These are phyloP conservation scores for Argyresthia albistria DNA, from an alignment of 2,888 invertebrate species.

Conservation along the genomic window DNA sequence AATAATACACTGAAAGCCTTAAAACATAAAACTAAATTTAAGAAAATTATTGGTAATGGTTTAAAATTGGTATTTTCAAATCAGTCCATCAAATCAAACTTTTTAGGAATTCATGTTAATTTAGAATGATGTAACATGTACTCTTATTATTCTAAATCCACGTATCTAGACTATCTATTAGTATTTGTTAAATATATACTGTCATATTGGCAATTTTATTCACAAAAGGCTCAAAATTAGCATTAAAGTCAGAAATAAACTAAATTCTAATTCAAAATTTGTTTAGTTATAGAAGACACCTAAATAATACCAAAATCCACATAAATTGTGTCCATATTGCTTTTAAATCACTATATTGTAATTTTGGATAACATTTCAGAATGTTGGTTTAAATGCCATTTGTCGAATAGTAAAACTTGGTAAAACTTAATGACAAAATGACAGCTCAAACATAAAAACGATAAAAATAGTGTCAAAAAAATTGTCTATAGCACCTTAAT, in stretches of 20 bases:
- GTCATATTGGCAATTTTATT: neutral
- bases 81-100: too few relatives aligned
- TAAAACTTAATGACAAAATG: conserved; percentile 8
- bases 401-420: conserved; percentile 13
- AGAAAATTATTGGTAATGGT: neutral
- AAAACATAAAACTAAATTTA: conserved; percentile 11
- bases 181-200: conserved; percentile 2
- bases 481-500: too few relatives aligned
- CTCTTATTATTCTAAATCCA: neutral
- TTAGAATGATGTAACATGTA: too few relatives aligned
- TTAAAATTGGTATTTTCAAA: too few relatives aligned
- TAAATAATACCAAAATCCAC: too few relatives aligned
- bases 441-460: conserved; percentile 2
- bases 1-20: conserved; percentile 18
- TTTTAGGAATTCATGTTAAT: too few relatives aligned
- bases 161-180: neutral
- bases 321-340: too few relatives aligned
- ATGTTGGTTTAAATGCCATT: conserved; percentile 21
- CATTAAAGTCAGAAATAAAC: too few relatives aligned
- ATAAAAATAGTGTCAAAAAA: conserved; percentile 24
- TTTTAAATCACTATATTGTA: too few relatives aligned
- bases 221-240: too few relatives aligned
- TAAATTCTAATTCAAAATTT: too few relatives aligned
- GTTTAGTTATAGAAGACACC: too few relatives aligned
- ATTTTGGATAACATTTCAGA: neutral